These are phyloP conservation scores for Omphaloscelis lunosa DNA, from an alignment of 2,888 invertebrate genomes.

Conservation along the genomic window DNA sequence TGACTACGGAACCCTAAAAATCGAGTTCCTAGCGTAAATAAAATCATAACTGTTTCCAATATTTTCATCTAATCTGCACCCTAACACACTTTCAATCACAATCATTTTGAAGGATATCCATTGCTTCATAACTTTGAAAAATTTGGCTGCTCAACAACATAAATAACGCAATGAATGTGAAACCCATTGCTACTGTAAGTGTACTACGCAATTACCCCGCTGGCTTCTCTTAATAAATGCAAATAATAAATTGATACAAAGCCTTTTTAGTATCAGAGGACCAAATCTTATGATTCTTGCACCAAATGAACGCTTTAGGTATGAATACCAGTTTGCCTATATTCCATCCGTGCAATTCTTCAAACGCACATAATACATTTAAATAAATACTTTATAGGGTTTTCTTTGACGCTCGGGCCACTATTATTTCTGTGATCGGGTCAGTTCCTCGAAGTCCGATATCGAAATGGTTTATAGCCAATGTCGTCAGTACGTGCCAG, in stretches of 20 bases:
- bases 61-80: background rate
- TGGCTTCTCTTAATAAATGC: no score
- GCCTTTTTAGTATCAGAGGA: background rate
- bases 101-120: no score
- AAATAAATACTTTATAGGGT: slow-evolving; percentile 56
- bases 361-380: slow-evolving; percentile 42
- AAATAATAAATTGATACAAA: background rate
- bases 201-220: no score
- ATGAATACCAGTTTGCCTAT: slow-evolving; percentile 10
- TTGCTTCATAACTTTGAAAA: no score
- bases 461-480: slow-evolving; percentile 84
- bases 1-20: no score
- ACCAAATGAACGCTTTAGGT: background rate
- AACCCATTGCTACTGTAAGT: no score
- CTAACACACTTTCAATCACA: no score
- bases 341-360: slow-evolving; percentile 42
- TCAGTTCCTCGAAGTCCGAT: slow-evolving; percentile 79
- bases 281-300: background rate
- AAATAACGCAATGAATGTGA: no score
- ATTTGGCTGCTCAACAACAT: no score
- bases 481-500: slow-evolving; percentile 80
- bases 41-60: background rate
- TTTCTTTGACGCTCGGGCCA: slow-evolving; percentile 69
- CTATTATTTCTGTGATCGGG: slow-evolving; percentile 75
- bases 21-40: background rate